phyloP scores from a whole-genome alignment of 2,797 vertebrate genomes.

The Anomalospiza imberbis region DNA sequence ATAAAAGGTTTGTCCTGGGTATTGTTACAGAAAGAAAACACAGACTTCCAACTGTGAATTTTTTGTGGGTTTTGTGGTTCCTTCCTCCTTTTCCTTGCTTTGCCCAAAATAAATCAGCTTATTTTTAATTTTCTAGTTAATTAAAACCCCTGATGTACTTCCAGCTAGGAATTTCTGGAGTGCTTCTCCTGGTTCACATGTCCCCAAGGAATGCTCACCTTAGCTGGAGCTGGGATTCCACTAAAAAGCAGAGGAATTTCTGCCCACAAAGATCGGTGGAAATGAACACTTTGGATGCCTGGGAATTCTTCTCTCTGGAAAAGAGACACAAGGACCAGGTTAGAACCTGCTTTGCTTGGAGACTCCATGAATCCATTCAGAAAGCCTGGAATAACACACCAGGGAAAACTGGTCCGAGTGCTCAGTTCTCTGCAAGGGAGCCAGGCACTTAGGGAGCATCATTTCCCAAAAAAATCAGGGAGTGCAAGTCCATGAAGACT shows the following conservation, averaged over 20 bases:
- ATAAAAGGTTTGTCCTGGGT: not conserved
- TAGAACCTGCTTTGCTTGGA: not conserved
- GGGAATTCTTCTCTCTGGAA: constrained; percentile 90
- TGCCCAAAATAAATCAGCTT: not conserved
- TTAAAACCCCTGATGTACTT: not conserved
- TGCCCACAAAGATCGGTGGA: constrained; percentile 93
- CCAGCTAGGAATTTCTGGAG: not conserved
- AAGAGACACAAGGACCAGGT: not conserved
- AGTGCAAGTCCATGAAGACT: not conserved
- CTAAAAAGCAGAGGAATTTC: constrained; percentile 91
- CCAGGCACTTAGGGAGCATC: not conserved
- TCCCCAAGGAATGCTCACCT: constrained; percentile 74
- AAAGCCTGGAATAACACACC: not conserved
- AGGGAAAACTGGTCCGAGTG: not conserved
- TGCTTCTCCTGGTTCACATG: not conserved
- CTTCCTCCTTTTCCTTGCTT: not conserved
- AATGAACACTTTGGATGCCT: constrained; percentile 94
- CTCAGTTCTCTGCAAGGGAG: not conserved
- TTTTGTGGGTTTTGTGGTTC: not conserved
- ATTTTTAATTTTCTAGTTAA: not conserved
- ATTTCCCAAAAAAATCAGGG: not conserved
- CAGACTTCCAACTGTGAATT: not conserved
- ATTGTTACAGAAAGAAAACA: not conserved
- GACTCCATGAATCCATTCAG: not conserved
- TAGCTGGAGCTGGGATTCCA: constrained; percentile 93